Evolutionary conservation across 2,113 vertebrate genomes (phyloP), one percentile per base, ranked within the genome.

Genomic region (Phoxinus phoxinus): DNA sequence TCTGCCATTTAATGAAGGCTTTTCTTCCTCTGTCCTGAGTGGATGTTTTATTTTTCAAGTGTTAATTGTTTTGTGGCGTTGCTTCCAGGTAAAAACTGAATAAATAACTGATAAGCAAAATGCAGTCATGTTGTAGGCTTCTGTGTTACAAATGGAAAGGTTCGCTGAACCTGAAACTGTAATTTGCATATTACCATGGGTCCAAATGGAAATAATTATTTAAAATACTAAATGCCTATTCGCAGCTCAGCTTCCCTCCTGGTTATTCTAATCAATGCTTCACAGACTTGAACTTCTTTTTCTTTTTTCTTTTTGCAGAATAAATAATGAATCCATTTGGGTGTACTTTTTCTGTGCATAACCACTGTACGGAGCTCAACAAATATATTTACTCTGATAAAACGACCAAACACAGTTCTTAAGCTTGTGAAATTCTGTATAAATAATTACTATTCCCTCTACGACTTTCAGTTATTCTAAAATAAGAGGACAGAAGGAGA

Each of bases 31-130:
- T 85, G 76, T 84, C 59, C 80, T 30, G 84, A 76, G 61, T 82
- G 78, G 25, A 41, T 72, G 32, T 69, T 85, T 82, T 74, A 56
- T 84, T 74, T 76, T 67, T 53, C 27, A 73, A 73, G 56, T 51
- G 46, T 71, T 30, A 84, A 80, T 69, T 73, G 85, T 76, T 78
- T 51, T 48, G 59, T 81, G 46, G 32, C 37, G 65, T 75, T 78
- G 63, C 82, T 35, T 75, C 32, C 25, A 85, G 56, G 79, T 53
- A 82, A 69, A 81, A 86, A 84, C 85, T 37, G 63, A 82, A 85
- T 72, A 87, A 85, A 80, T 59, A 76, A 27, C 67, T 48, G 76
- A 88, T 84, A 88, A 84, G 83, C 77, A 76, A 84, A 77, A 81
- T 81, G 67, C 78, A 77, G 35, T 51, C 56, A 13, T 53, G 56